Base-by-base conservation (phyloP, 2,888 invertebrate genomes). In the Cheiracanthium punctorium region DNA sequence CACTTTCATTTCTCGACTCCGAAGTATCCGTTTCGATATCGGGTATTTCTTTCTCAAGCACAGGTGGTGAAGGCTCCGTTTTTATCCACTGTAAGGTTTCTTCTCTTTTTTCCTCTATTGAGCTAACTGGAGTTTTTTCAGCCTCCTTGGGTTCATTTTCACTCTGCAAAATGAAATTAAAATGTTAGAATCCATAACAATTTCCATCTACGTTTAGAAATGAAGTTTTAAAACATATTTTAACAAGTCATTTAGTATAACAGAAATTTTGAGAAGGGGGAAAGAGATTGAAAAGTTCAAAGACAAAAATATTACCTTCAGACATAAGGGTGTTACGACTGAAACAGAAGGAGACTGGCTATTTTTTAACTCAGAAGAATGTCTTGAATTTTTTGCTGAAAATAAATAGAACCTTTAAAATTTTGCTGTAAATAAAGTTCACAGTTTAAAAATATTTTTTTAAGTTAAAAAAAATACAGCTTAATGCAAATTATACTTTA, bases 291-390 rank as follows among this genome's bases (percentile, higher is more conserved):
- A n/a, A n/a, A n/a, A n/a, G n/a, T n/a, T n/a, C n/a, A n/a, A n/a
- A n/a, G n/a, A n/a, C n/a, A n/a, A n/a, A n/a, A n/a, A n/a, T 30
- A 8, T 67, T 70, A 85, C 84, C 74, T 85, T 85, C 24, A 80
- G 67, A 67, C 37, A 79, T 33, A 85, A n/a, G 12, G 84, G 84
- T 43, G 69, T 52, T 17, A 72, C 24, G 30, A 52, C 37, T 37
- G 72, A 30, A 43, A 69, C 69, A 20, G 48, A 4, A 37, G 73
- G 64, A 7, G 30, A 32, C 30, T 73, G 69, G 17, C n/a, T 28
- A 41, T 10, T 28, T 28, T 79, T 84, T 37, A 20, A 33, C 5
- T 73, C 79, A 0, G 52, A 32, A n/a, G 41, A 52, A 67, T 74
- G 24, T 37, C 64, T 79, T 52, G 58, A 20, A 33, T 74, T 41